Conservation (phyloP, 2,797 vertebrate species). For the Oophaga sylvatica region DNA sequence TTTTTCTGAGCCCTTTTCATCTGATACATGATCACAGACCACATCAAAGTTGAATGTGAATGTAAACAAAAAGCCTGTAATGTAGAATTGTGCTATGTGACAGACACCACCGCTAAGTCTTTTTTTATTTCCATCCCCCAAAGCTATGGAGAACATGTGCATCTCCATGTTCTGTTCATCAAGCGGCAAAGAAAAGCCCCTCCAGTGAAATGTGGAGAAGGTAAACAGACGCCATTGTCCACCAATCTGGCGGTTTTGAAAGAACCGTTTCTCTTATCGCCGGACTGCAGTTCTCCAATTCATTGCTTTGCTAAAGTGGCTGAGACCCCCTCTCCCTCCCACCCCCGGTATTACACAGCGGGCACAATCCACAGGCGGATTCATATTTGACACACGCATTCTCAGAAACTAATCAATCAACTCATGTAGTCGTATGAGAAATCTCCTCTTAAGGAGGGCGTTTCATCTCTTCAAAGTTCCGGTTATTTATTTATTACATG, state of each 20-base stretch:
- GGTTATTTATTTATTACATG: conserved; percentile 36
- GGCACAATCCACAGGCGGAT: conserved; percentile 93
- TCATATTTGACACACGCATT: conserved; percentile 95
- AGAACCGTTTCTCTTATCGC: conserved; percentile 90
- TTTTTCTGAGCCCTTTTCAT: no score
- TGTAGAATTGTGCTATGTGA: neutral
- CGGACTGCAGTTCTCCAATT: conserved; percentile 90
- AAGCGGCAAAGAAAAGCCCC: conserved; percentile 70
- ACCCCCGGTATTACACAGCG: conserved; percentile 86
- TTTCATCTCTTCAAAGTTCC: conserved; percentile 89
- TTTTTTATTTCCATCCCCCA: conserved; percentile 35
- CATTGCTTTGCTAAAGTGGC: conserved; percentile 90
- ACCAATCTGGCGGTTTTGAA: conserved; percentile 77
- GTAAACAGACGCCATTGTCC: conserved; percentile 90
- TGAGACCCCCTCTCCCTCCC: conserved; percentile 67
- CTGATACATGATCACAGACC: no score
- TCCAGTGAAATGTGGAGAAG: conserved; percentile 80
- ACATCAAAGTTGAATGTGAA: no score
- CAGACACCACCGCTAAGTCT: conserved; percentile 47
- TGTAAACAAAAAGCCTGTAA: no score
- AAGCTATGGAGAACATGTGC: conserved; percentile 69
- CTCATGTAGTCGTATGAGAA: conserved; percentile 86
- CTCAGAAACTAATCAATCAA: conserved; percentile 97
- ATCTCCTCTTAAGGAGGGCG: conserved; percentile 83
- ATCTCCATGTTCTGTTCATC: conserved; percentile 74